phyloP scores from a whole-genome alignment of 2,113 vertebrate species.

The Edolisoma coerulescens region DNA sequence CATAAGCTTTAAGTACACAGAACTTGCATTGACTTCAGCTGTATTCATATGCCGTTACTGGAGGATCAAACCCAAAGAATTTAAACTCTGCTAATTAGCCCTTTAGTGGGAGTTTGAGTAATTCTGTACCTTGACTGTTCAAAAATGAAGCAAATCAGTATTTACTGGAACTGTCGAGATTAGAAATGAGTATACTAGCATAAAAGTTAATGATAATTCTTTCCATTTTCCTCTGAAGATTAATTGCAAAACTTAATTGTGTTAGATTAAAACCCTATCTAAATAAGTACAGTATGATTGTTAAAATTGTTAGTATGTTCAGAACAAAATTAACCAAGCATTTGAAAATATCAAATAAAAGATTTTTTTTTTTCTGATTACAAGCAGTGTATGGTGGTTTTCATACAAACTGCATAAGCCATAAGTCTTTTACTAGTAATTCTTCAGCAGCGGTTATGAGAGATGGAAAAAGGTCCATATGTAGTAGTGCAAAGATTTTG shows the following conservation, averaged over 20 bases:
- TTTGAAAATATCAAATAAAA: slow-evolving; percentile 46
- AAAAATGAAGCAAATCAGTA: slow-evolving; percentile 66
- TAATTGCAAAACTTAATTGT: slow-evolving; percentile 74
- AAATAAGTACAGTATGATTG: slow-evolving; percentile 69
- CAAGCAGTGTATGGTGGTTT: background rate
- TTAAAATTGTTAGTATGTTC: slow-evolving; percentile 65
- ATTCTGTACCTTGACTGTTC: slow-evolving; percentile 62
- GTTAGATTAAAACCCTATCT: slow-evolving; percentile 73
- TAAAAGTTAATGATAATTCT: slow-evolving; percentile 71
- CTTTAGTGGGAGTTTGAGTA: slow-evolving; percentile 58
- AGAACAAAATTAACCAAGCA: slow-evolving; percentile 65
- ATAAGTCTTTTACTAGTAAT: background rate
- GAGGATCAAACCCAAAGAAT: slow-evolving; percentile 51
- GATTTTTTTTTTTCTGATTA: slow-evolving; percentile 43
- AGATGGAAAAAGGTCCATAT: background rate
- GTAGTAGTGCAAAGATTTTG: background rate
- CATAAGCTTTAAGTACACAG: slow-evolving; percentile 43
- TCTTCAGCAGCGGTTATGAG: background rate
- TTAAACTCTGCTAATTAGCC: slow-evolving; percentile 65
- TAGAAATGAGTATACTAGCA: slow-evolving; percentile 62
- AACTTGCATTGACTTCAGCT: slow-evolving; percentile 44
- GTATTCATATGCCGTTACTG: background rate
- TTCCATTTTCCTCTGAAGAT: slow-evolving; percentile 66
- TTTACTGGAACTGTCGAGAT: slow-evolving; percentile 56
- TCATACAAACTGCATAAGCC: background rate